phyloP scores from a whole-genome alignment of 2,888 invertebrate species.

The Rhamnusium bicolor region DNA sequence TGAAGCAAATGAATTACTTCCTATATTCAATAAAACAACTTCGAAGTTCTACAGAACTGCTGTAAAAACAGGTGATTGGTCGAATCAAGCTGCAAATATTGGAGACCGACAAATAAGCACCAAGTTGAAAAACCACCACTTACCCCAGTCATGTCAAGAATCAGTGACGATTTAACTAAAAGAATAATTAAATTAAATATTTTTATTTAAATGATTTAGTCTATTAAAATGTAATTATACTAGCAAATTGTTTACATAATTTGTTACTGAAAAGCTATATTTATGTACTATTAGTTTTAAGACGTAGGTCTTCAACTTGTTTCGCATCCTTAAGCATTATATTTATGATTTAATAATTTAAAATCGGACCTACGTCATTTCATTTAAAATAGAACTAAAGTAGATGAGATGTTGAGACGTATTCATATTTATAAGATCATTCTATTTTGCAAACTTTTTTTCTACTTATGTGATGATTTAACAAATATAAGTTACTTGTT shows the following conservation, averaged over 20 bases:
- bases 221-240: background rate
- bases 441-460: too few relatives aligned
- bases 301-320: background rate
- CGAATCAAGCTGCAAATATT: conserved; percentile 75
- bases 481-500: too few relatives aligned
- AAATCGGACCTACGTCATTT: background rate
- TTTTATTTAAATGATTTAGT: conserved; percentile 5
- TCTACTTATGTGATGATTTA: too few relatives aligned
- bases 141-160: conserved; percentile 68
- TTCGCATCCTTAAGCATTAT: too few relatives aligned
- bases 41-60: conserved; percentile 90
- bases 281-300: background rate
- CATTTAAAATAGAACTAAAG: background rate
- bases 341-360: background rate
- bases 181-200: conserved; percentile 2
- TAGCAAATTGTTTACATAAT: background rate
- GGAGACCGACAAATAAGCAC: conserved; percentile 66
- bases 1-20: conserved; percentile 97
- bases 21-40: conserved; percentile 97
- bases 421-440: too few relatives aligned
- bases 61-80: conserved; percentile 92
- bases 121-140: conserved; percentile 68
- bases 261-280: background rate
- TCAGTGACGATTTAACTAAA: conserved; percentile 60
- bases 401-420: background rate